These are phyloP conservation scores for Antheraea mylitta DNA, from an alignment of 1,140 invertebrate species.

Conservation along the genomic window DNA sequence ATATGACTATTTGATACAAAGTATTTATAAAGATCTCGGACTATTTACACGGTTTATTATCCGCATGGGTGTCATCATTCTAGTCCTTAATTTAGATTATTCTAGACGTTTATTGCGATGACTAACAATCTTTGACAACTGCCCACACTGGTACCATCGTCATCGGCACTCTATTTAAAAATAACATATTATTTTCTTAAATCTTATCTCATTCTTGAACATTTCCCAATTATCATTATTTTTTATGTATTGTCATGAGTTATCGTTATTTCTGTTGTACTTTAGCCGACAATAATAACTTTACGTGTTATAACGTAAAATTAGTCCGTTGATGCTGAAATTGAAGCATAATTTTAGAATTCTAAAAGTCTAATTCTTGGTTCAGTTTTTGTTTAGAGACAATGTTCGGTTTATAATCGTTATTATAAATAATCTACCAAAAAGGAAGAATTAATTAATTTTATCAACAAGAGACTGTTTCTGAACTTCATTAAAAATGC, in stretches of 20 bases:
- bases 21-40: background rate
- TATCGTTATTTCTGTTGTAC: too few species aligned
- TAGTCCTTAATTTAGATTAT: conserved; percentile 59
- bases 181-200: conserved; percentile 25
- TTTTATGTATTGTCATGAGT: background rate
- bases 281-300: too few species aligned
- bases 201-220: conserved; percentile 4
- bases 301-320: too few species aligned
- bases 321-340: too few species aligned
- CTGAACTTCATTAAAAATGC: too few species aligned
- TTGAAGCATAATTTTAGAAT: too few species aligned
- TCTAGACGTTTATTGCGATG: conserved; percentile 66
- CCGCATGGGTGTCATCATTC: conserved; percentile 43
- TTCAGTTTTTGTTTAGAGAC: too few species aligned
- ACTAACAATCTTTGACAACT: conserved; percentile 54
- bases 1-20: background rate
- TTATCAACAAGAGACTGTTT: too few species aligned
- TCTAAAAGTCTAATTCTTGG: too few species aligned
- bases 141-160: conserved; percentile 45
- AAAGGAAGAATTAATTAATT: too few species aligned
- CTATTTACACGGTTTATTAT: background rate
- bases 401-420: too few species aligned
- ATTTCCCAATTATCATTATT: conserved; percentile 6
- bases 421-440: too few species aligned
- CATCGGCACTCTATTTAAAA: conserved; percentile 51